Conservation (phyloP, 2,113 vertebrate species). For the Motacilla alba region DNA sequence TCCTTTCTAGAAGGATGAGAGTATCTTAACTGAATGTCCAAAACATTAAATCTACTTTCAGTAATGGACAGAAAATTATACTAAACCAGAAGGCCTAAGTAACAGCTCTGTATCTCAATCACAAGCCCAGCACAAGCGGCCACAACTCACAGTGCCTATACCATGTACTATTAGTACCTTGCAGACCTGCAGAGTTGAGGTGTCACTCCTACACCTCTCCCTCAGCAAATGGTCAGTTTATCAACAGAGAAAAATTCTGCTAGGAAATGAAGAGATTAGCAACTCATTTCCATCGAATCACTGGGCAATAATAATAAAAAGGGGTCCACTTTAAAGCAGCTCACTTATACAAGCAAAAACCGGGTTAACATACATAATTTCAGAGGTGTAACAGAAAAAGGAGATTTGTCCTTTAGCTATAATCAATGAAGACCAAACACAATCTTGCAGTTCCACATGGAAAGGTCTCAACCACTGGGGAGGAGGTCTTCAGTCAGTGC, state of each 20-base stretch:
- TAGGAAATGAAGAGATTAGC: background rate
- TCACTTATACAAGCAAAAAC: background rate
- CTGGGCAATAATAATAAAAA: background rate
- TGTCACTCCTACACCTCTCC: background rate
- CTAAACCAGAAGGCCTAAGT: background rate
- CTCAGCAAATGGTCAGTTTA: background rate
- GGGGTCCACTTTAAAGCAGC: background rate
- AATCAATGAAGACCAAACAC: background rate
- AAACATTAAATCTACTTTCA: background rate
- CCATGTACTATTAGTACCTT: background rate
- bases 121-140: background rate
- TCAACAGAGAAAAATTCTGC: background rate
- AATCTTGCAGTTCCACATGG: background rate
- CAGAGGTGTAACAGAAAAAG: background rate
- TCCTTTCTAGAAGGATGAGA: background rate
- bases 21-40: background rate
- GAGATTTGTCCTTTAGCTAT: background rate
- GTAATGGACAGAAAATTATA: background rate
- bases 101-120: background rate
- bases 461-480: background rate
- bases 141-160: background rate
- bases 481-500: background rate
- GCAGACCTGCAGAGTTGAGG: background rate
- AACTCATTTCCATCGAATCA: background rate
- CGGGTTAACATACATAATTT: background rate